Percentiles rank a stretch among this genome's conserved stretches.
Conservation (phyloP, 2,113 vertebrate species). For the Gallinago media region DNA sequence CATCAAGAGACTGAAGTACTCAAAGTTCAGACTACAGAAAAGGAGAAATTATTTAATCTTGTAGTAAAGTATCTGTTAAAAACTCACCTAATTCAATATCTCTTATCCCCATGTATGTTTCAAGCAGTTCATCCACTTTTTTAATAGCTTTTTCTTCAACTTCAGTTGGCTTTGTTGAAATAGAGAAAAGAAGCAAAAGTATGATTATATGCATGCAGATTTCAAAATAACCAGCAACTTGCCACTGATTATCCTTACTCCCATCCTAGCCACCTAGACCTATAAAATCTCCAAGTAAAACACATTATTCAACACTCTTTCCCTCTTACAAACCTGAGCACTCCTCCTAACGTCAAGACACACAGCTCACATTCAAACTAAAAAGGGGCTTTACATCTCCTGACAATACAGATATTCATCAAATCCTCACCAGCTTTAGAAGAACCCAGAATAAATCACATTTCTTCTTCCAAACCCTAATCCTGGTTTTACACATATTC, state of each 20-base stretch:
- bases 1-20: neutral
- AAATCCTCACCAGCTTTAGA: neutral
- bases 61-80: neutral
- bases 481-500: neutral
- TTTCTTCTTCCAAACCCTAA: neutral
- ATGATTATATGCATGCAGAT: neutral
- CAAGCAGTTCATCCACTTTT: conserved; percentile 94
- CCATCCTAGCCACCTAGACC: neutral
- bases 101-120: conserved; percentile 98
- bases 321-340: neutral
- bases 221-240: neutral
- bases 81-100: conserved; percentile 92
- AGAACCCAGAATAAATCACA: neutral
- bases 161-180: conserved; percentile 85
- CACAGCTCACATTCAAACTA: neutral
- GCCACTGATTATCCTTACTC: neutral
- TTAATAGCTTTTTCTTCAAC: conserved; percentile 90
- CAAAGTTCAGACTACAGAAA: neutral
- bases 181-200: neutral
- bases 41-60: neutral
- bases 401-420: neutral
- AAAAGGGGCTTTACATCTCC: neutral
- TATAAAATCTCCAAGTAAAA: neutral
- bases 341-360: neutral
- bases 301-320: neutral